Percentiles rank a stretch among this genome's conserved stretches.
phyloP scores from a whole-genome alignment of 2,113 vertebrate genomes.

The Cervus canadensis region DNA sequence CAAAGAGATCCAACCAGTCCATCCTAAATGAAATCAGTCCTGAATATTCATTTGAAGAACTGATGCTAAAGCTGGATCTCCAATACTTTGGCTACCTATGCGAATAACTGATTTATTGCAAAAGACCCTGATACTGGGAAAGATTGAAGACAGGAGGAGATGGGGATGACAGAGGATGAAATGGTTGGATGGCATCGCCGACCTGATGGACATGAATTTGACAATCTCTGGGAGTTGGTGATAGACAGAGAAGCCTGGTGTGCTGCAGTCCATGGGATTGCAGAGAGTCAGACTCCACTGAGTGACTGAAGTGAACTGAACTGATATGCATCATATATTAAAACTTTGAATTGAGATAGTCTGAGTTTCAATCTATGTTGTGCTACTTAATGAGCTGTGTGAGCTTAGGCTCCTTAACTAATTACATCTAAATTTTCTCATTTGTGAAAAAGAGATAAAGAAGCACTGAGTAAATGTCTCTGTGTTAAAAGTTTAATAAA shows the following conservation, averaged over 20 bases:
- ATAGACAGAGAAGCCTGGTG: not conserved
- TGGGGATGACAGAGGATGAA: not conserved
- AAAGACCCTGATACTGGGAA: not conserved
- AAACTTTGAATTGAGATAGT: not conserved
- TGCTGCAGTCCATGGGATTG: not conserved
- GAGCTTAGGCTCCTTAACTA: not conserved
- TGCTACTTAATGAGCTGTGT: not conserved
- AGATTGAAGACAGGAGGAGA: not conserved
- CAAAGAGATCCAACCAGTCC: not conserved
- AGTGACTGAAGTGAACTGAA: not conserved
- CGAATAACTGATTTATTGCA: not conserved
- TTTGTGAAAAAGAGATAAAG: not conserved
- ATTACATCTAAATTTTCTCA: not conserved
- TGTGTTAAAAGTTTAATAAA: not conserved
- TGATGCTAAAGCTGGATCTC: not conserved
- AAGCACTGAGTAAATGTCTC: not conserved
- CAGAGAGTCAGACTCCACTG: not conserved
- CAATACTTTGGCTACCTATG: not conserved
- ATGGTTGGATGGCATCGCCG: not conserved
- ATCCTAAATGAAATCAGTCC: not conserved
- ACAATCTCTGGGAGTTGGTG: not conserved
- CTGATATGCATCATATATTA: not conserved
- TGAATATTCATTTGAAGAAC: not conserved
- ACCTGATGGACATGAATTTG: not conserved
- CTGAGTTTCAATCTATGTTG: not conserved